Evolutionary conservation across 2,888 invertebrate genomes (phyloP).

Genomic region (Amblyteles armatorius): DNA sequence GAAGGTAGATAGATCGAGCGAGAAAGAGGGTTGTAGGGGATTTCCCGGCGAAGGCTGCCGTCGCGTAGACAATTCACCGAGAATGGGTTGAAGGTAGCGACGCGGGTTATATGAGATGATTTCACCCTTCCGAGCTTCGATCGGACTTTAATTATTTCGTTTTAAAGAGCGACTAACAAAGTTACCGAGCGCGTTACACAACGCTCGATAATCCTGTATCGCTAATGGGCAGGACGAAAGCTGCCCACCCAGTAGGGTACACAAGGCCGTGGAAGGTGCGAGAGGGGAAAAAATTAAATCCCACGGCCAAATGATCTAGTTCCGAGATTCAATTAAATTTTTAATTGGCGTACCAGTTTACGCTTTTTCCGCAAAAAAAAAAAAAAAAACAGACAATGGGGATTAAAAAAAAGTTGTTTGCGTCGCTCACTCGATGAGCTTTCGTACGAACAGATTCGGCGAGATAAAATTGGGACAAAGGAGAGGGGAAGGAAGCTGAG

Average conservation of each 20-base stretch:
- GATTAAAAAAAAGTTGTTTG: background rate
- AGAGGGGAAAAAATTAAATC: background rate
- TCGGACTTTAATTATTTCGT: slow-evolving; percentile 66
- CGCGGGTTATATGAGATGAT: slow-evolving; percentile 27
- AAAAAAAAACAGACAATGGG: background rate
- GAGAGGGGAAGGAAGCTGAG: slow-evolving; percentile 7
- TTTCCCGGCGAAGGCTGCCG: slow-evolving; percentile 15
- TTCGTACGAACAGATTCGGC: background rate
- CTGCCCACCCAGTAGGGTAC: background rate
- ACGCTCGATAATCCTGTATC: slow-evolving; percentile 60
- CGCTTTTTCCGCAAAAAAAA: too few species aligned
- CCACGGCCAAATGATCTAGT: too few species aligned
- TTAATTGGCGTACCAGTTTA: too few species aligned
- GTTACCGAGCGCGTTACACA: slow-evolving; percentile 56
- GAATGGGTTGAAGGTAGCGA: slow-evolving; percentile 16
- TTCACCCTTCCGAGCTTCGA: slow-evolving; percentile 43
- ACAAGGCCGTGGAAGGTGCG: background rate
- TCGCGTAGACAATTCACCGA: background rate
- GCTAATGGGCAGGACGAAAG: slow-evolving; percentile 42
- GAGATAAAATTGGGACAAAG: background rate
- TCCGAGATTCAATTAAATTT: too few species aligned
- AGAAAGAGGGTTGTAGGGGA: slow-evolving; percentile 34
- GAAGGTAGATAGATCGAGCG: slow-evolving; percentile 10
- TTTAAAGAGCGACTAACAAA: slow-evolving; percentile 63
- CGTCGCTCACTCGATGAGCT: slow-evolving; percentile 8